These are phyloP conservation scores for Harpalus rubripes DNA, from an alignment of 2,888 invertebrate species.

Conservation along the genomic window DNA sequence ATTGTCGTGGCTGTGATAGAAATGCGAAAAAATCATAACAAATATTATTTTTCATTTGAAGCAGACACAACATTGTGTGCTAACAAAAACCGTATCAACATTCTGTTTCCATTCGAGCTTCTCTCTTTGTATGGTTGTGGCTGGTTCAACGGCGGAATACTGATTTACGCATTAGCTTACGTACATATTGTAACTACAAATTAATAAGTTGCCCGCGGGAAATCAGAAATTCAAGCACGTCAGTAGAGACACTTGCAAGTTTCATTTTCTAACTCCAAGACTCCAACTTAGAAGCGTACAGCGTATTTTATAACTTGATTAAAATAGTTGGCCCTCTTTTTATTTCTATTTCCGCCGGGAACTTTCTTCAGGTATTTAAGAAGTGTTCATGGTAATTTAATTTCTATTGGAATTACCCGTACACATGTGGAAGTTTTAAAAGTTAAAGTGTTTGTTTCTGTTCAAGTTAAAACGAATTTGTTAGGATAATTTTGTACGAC, in stretches of 20 bases:
- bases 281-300: slow-evolving; percentile 10
- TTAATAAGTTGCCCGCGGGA: slow-evolving; percentile 57
- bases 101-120: not conserved
- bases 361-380: slow-evolving; percentile 27
- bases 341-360: slow-evolving; percentile 5
- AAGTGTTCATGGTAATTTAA: slow-evolving; percentile 30
- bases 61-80: not conserved
- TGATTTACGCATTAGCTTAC: slow-evolving; percentile 21
- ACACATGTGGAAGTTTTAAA: slow-evolving; percentile 24
- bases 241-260: slow-evolving; percentile 44
- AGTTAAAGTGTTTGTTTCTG: slow-evolving; percentile 21
- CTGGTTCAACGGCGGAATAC: slow-evolving; percentile 16
- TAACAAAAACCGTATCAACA: not conserved
- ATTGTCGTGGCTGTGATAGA: too few relatives aligned
- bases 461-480: slow-evolving; percentile 9
- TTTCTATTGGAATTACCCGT: slow-evolving; percentile 37
- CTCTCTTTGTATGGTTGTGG: not conserved
- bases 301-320: slow-evolving; percentile 46
- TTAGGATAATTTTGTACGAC: slow-evolving; percentile 16
- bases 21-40: not conserved
- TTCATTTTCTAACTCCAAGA: slow-evolving; percentile 45
- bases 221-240: slow-evolving; percentile 44
- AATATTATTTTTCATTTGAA: not conserved
- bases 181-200: slow-evolving; percentile 62
- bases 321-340: slow-evolving; percentile 39